These are phyloP conservation scores for Alosa alosa DNA, from an alignment of 2,113 vertebrate genomes.

Conservation along the genomic window DNA sequence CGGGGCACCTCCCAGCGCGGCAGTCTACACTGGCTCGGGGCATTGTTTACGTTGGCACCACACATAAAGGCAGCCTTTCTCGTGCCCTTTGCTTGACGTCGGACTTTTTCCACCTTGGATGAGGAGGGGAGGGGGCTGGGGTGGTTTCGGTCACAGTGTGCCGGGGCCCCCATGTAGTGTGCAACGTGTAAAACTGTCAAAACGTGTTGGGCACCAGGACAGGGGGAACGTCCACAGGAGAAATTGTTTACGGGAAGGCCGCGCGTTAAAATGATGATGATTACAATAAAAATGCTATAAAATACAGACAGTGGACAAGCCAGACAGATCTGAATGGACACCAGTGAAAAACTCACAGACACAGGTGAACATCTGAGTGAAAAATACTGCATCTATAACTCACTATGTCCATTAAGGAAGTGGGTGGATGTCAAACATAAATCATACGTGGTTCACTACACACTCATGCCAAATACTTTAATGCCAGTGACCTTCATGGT, in stretches of 20 bases:
- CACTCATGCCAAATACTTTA: neutral
- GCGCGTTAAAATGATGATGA: neutral
- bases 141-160: neutral
- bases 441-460: neutral
- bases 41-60: conserved; percentile 63
- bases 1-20: conserved; percentile 47
- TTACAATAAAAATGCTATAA: neutral
- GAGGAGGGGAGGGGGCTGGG: conserved; percentile 25
- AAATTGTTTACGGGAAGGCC: neutral
- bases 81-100: conserved; percentile 30
- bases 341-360: neutral
- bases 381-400: neutral
- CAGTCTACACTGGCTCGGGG: conserved; percentile 47
- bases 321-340: neutral
- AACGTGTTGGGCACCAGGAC: neutral
- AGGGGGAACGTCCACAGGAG: neutral
- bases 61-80: conserved; percentile 51
- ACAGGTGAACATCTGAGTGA: no score
- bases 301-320: neutral
- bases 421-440: neutral
- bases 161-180: neutral
- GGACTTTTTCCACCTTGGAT: conserved; percentile 39
- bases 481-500: neutral
- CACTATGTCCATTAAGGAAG: neutral
- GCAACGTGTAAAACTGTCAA: neutral